Base-by-base conservation (phyloP, 2,888 invertebrate species). In the Dicyrtomina minuta region DNA sequence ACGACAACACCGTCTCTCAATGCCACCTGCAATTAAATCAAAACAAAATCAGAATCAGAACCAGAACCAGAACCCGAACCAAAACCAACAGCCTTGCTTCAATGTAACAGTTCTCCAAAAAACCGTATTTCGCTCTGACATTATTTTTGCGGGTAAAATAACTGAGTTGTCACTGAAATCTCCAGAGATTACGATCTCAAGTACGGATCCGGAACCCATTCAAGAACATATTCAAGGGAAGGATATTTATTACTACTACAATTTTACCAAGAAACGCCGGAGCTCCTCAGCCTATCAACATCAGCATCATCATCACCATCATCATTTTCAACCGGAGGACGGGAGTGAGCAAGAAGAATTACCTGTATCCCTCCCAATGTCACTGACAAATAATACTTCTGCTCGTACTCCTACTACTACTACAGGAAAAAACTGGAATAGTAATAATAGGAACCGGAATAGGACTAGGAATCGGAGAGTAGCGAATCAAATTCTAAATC, bases 131-230 rank as follows among this genome's bases (percentile, higher is more conserved):
- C 43, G 33, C 17, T 76, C 75, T 15, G 49, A 72, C 43, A 61
- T 72, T 26, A 68, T 76, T 46, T 74, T 76, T 60, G 75, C 74
- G 41, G 75, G 72, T n/a, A 76, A 76, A 65, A 74, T 76, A 15
- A 55, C 74, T 13, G 70, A 73, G 53, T 68, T 76, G 27, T n/a
- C n/a, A n/a, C n/a, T n/a, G n/a, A n/a, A n/a, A n/a, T n/a, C n/a
- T n/a, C n/a, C n/a, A n/a, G n/a, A n/a, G n/a, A 51, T 49, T 13
- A 70, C 71, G 33, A 59, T 68, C 33, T 58, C 70, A 44, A 55
- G 43, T 5, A 61, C 60, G 27, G 55, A 41, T 13, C 20, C 55
- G 1, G 13, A 24, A 13, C 39, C 3, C 27, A 59, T 20, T 17
- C 41, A 17, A 27, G 49, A 56, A 49, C 46, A 58, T 17, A 24